Percentiles rank a stretch among this genome's conserved stretches.
These are phyloP conservation scores for Pollimyrus isidori DNA, from an alignment of 2,113 vertebrate genomes.

Conservation along the genomic window DNA sequence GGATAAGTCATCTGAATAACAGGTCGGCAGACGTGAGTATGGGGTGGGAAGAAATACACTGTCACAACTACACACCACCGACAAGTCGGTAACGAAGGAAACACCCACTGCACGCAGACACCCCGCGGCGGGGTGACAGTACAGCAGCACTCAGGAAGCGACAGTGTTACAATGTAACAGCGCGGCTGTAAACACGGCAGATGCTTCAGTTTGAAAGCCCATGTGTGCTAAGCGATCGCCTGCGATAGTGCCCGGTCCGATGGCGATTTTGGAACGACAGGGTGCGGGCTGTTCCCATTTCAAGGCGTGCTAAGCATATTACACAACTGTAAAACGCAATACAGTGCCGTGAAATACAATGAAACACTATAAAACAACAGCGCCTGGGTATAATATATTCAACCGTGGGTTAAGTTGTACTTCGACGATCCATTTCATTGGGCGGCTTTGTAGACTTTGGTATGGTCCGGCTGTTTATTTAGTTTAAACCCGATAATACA, in stretches of 20 bases:
- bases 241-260: neutral
- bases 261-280: neutral
- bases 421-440: neutral
- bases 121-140: neutral
- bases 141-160: neutral
- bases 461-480: neutral
- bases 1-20: neutral
- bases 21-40: neutral
- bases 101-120: neutral
- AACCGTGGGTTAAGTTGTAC: neutral
- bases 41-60: neutral
- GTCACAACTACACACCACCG: neutral
- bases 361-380: neutral
- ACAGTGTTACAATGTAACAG: neutral
- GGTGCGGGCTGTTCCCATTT: neutral
- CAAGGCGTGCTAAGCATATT: neutral
- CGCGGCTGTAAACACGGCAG: neutral
- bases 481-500: neutral
- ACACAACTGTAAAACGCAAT: neutral
- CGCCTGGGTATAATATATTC: neutral
- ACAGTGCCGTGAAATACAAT: neutral
- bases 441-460: neutral
- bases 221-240: neutral
- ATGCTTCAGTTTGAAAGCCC: neutral
- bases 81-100: neutral